A percentile compares a stretch with the other conserved stretches of the same genome.
Evolutionary conservation across 2,797 vertebrate species (phyloP).

Genomic region (Sternotherus odoratus): DNA sequence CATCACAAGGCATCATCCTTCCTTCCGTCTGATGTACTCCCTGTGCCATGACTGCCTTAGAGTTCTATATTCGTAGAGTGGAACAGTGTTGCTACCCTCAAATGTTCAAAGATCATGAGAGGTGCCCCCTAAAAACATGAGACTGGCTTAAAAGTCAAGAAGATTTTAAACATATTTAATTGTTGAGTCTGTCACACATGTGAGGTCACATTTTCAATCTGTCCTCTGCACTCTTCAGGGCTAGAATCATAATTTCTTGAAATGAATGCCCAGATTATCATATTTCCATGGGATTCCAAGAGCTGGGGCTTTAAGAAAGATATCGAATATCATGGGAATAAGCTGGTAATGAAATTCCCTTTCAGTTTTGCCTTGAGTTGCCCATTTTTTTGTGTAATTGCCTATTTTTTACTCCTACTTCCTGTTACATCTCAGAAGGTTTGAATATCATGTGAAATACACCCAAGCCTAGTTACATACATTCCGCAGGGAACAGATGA

Average conservation of each 20-base stretch:
- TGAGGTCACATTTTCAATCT: background rate
- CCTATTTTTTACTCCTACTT: constrained; percentile 27
- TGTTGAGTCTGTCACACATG: background rate
- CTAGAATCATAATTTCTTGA: background rate
- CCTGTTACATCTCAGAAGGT: constrained; percentile 44
- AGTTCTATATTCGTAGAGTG: background rate
- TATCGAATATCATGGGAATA: background rate
- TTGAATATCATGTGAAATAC: constrained; percentile 11
- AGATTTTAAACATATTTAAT: background rate
- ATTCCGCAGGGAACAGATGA: constrained; percentile 11
- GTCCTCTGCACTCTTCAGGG: background rate
- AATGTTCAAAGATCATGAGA: background rate
- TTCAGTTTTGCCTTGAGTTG: background rate
- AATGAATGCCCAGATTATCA: background rate
- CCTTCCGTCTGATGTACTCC: background rate
- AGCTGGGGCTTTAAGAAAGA: background rate
- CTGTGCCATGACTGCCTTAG: background rate
- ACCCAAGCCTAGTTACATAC: background rate
- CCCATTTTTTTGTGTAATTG: constrained; percentile 33
- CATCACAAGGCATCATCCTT: background rate
- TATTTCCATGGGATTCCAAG: background rate
- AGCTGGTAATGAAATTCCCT: too few relatives aligned
- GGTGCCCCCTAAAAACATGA: background rate
- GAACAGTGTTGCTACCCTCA: background rate
- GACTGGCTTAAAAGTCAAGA: background rate